These are phyloP conservation scores for Acrocephalus scirpaceus DNA, from an alignment of 2,797 vertebrate genomes.

Conservation along the genomic window DNA sequence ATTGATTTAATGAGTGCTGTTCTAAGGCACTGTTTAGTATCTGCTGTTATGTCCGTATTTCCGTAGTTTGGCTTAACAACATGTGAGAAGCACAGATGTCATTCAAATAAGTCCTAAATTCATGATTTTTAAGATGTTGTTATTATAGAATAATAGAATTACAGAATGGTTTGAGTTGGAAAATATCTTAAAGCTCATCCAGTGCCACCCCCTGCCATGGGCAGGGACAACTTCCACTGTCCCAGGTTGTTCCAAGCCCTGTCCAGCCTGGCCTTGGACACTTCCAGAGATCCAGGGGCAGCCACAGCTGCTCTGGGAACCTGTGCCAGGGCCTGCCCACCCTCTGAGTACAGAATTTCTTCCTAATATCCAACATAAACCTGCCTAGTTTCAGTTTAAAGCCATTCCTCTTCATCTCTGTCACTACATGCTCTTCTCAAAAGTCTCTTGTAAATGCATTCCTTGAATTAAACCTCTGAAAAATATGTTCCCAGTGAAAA, in stretches of 20 bases:
- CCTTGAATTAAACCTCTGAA: neutral
- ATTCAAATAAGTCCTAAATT: neutral
- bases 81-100: neutral
- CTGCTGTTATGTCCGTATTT: neutral
- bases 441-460: neutral
- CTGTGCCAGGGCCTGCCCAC: rapidly evolving
- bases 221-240: rapidly evolving
- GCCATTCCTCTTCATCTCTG: rapidly evolving
- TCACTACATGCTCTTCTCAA: neutral
- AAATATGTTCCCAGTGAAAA: neutral
- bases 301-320: neutral
- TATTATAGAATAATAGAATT: neutral
- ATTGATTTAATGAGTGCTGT: neutral
- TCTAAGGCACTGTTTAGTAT: neutral
- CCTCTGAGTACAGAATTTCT: neutral
- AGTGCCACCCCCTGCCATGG: rapidly evolving
- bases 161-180: neutral
- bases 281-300: neutral
- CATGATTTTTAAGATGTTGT: neutral
- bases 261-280: rapidly evolving
- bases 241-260: rapidly evolving
- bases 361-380: neutral
- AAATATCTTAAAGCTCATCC: neutral
- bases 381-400: neutral
- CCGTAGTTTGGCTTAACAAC: neutral